These are phyloP conservation scores for Lucinisca nassula DNA, from an alignment of 2,888 invertebrate species.

Conservation along the genomic window DNA sequence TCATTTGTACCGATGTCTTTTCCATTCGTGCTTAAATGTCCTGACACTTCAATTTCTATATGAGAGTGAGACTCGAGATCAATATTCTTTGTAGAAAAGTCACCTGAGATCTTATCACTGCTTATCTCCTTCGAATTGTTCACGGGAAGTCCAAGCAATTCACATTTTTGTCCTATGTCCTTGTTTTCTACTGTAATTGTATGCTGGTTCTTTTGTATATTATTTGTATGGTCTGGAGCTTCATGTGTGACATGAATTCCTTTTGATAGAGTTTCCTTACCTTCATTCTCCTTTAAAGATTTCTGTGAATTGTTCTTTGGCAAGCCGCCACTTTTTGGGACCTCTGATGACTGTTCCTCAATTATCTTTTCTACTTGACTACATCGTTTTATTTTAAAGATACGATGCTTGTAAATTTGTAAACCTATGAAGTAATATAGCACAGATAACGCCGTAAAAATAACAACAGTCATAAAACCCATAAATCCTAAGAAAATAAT, in stretches of 20 bases:
- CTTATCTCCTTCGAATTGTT: too few species aligned
- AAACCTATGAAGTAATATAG: constrained; percentile 54
- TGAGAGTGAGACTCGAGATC: neutral
- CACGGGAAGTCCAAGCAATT: too few species aligned
- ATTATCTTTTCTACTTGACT: constrained; percentile 52
- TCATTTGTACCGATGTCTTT: neutral
- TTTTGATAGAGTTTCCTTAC: neutral
- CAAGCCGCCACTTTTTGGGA: constrained; percentile 32
- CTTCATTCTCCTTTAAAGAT: neutral
- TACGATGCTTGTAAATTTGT: constrained; percentile 66
- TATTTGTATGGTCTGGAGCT: too few species aligned
- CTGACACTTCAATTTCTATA: neutral
- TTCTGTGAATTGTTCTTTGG: too few species aligned
- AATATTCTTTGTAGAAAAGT: neutral
- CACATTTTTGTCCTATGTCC: too few species aligned
- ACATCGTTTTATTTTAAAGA: constrained; percentile 63
- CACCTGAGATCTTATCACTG: neutral
- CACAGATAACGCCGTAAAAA: constrained; percentile 37
- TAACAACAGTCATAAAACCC: constrained; percentile 40
- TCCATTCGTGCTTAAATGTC: too few species aligned
- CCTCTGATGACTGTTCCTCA: constrained; percentile 55
- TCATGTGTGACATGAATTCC: too few species aligned
- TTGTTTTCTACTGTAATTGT: too few species aligned
- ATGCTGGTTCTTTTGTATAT: too few species aligned
- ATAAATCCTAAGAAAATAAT: constrained; percentile 47